Evolutionary conservation across 2,113 vertebrate genomes (phyloP).

Genomic region (Grantiella picta): DNA sequence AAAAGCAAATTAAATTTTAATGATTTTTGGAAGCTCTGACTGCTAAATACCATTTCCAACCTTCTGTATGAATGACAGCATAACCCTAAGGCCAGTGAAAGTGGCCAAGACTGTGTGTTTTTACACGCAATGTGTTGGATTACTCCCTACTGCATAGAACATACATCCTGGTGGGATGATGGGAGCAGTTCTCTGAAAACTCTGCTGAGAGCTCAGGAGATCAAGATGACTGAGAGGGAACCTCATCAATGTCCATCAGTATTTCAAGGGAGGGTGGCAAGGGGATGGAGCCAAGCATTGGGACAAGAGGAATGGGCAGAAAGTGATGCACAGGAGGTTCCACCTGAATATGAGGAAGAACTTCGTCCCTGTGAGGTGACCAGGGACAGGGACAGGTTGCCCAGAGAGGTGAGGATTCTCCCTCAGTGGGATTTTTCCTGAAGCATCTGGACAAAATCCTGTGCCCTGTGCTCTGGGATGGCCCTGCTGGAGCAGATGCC

Average conservation of each 20-base stretch:
- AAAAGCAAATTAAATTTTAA: constrained; percentile 77
- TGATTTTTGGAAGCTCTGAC: constrained; percentile 59
- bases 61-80: constrained; percentile 42
- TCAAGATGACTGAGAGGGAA: background rate
- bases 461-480: background rate
- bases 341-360: background rate
- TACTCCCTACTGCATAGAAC: background rate
- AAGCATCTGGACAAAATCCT: background rate
- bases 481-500: background rate
- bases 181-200: background rate
- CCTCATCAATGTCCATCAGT: background rate
- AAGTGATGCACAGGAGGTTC: background rate
- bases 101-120: background rate
- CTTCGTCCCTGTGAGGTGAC: background rate
- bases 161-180: background rate
- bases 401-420: background rate
- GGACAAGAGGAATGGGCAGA: background rate
- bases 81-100: background rate
- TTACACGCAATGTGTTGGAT: background rate
- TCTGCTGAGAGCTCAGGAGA: background rate
- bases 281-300: background rate
- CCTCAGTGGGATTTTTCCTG: background rate
- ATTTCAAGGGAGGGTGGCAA: background rate
- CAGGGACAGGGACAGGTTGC: accelerated
- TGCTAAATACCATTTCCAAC: constrained; percentile 55